A percentile compares a stretch with the other conserved stretches of the same genome.
phyloP scores from a whole-genome alignment of 2,888 invertebrate genomes.

The Andrena minutula region DNA sequence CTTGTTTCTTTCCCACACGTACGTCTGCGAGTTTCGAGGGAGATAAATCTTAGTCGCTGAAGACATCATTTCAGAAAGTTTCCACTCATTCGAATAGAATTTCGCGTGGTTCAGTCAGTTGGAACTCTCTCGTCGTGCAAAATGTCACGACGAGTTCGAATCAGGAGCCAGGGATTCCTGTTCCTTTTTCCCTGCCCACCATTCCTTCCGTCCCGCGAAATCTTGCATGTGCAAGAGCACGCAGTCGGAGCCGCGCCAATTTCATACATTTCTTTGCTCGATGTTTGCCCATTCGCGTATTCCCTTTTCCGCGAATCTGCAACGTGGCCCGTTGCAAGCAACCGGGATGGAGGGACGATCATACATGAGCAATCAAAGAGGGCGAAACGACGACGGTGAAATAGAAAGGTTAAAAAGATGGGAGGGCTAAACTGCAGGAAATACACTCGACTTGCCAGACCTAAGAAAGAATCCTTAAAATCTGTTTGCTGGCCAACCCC shows the following conservation, averaged over 20 bases:
- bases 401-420: conserved; percentile 56
- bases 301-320: conserved; percentile 31
- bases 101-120: conserved; percentile 31
- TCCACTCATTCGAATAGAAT: not conserved
- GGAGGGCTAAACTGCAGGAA: conserved; percentile 26
- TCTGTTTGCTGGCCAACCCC: not conserved
- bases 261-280: conserved; percentile 63
- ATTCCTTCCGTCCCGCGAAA: conserved; percentile 28
- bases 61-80: not conserved
- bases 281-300: conserved; percentile 54
- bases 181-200: conserved; percentile 2
- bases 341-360: conserved; percentile 58
- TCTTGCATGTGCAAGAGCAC: conserved; percentile 27
- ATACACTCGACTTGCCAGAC: conserved; percentile 12
- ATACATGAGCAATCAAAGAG: conserved; percentile 71
- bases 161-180: conserved; percentile 46
- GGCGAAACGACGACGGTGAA: conserved; percentile 50
- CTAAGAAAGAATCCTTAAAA: not conserved
- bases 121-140: conserved; percentile 18
- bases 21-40: not conserved
- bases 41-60: not conserved
- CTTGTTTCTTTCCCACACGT: not conserved
- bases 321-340: conserved; percentile 31
- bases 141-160: conserved; percentile 40
- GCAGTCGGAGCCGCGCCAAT: conserved; percentile 49